Conservation (phyloP, 2,888 invertebrate species). For the Rhagium mordax region DNA sequence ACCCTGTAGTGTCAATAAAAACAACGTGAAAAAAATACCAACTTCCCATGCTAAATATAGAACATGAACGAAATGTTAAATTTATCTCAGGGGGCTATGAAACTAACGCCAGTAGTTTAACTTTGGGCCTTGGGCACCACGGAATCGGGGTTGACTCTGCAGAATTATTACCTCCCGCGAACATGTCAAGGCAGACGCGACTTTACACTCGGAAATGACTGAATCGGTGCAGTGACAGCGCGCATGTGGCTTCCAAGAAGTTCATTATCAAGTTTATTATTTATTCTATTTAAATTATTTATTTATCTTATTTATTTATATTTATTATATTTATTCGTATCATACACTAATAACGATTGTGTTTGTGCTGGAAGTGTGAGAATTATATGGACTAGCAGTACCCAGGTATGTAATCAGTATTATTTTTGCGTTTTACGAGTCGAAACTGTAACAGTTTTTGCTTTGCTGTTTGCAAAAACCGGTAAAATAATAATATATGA, state of each 20-base stretch:
- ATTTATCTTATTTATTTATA: constrained; percentile 23
- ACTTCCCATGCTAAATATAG: constrained; percentile 67
- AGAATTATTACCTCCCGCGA: constrained; percentile 54
- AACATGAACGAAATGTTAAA: constrained; percentile 64
- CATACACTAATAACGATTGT: neutral
- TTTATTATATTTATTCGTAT: constrained; percentile 15
- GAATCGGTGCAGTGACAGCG: constrained; percentile 8
- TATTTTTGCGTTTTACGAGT: no score
- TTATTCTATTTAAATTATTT: constrained; percentile 25
- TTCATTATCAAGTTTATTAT: neutral
- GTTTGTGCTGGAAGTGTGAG: constrained; percentile 3
- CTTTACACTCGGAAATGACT: constrained; percentile 18
- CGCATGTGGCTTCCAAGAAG: neutral
- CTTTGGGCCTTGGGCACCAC: constrained; percentile 47
- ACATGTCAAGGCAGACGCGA: constrained; percentile 43
- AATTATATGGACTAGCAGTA: neutral
- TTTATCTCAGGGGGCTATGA: constrained; percentile 59
- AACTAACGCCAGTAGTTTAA: constrained; percentile 47
- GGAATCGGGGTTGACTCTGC: constrained; percentile 50
- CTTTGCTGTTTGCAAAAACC: no score
- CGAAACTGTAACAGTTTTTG: no score
- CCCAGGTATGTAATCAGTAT: neutral
- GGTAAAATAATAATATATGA: no score
- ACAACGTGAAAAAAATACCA: constrained; percentile 61
- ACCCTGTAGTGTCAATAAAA: constrained; percentile 37